phyloP scores from a whole-genome alignment of 1,140 invertebrate genomes.

The Platyura marginata region DNA sequence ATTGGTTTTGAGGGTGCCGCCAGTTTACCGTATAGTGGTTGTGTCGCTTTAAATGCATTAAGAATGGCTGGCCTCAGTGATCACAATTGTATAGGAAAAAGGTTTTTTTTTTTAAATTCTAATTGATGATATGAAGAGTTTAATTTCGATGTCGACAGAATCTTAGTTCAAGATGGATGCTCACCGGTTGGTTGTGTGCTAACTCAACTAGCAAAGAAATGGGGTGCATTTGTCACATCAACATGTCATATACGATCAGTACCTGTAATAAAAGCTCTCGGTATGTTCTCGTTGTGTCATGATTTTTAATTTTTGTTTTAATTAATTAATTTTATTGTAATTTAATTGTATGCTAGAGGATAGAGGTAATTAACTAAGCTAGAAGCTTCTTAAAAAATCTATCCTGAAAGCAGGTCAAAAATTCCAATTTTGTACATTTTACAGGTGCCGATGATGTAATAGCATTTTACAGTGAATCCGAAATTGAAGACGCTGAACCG shows the following conservation, averaged over 20 bases:
- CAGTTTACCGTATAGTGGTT: slow-evolving; percentile 49
- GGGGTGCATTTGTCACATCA: slow-evolving; percentile 39
- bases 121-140: not conserved
- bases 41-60: slow-evolving; percentile 44
- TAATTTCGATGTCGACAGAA: slow-evolving; percentile 26
- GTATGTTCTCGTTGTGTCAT: slow-evolving; percentile 31
- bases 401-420: too few relatives aligned
- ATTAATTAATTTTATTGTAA: slow-evolving; percentile 6
- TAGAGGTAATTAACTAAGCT: slow-evolving; percentile 4
- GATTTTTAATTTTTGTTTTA: slow-evolving; percentile 18
- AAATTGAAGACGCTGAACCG: not conserved
- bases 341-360: slow-evolving; percentile 3
- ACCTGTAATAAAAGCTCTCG: slow-evolving; percentile 32
- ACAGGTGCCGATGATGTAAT: slow-evolving; percentile 4
- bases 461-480: not conserved
- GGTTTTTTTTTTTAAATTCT: slow-evolving; percentile 20
- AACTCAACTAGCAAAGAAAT: slow-evolving; percentile 46
- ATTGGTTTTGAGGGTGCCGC: slow-evolving; percentile 48
- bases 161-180: slow-evolving; percentile 47
- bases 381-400: too few relatives aligned
- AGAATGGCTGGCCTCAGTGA: slow-evolving; percentile 31
- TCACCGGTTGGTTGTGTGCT: slow-evolving; percentile 52
- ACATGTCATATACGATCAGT: slow-evolving; percentile 31
- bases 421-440: too few relatives aligned
- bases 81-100: slow-evolving; percentile 34